These are phyloP conservation scores for Dipodomys stephensi DNA, from an alignment of 2,113 vertebrate species.

Conservation along the genomic window DNA sequence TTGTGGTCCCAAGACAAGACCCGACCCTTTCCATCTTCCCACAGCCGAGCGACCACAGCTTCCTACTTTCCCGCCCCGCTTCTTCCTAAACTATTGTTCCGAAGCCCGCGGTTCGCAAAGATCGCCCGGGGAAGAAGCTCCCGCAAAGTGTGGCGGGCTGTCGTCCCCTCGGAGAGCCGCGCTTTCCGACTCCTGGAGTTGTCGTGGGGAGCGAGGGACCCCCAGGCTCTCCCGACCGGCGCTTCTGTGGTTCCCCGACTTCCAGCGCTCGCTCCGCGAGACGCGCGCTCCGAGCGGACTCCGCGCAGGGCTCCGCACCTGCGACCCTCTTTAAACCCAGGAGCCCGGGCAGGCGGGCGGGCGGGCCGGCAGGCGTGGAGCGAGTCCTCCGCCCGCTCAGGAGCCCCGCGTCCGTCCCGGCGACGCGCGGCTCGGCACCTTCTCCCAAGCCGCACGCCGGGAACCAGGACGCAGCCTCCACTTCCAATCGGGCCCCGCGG, in stretches of 20 bases:
- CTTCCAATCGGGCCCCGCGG: not conserved
- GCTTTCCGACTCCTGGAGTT: not conserved
- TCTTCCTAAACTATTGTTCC: not conserved
- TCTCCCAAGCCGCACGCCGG: not conserved
- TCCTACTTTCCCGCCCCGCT: not conserved
- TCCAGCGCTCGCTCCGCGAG: not conserved
- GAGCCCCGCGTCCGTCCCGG: rapidly evolving
- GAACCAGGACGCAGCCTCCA: not conserved
- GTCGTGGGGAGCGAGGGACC: not conserved
- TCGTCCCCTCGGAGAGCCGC: not conserved
- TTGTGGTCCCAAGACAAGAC: not conserved
- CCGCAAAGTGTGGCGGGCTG: not conserved
- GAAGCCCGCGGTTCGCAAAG: not conserved
- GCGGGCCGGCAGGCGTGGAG: not conserved
- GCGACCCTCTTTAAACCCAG: slow-evolving; percentile 57
- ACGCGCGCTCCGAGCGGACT: not conserved
- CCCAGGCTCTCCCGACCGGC: not conserved
- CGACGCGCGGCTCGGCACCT: not conserved
- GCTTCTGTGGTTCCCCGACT: rapidly evolving
- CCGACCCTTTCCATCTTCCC: not conserved
- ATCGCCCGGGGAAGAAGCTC: not conserved
- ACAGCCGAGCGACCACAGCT: not conserved
- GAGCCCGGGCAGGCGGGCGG: not conserved
- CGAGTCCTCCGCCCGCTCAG: not conserved
- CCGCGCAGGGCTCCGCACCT: slow-evolving; percentile 33